Conservation (phyloP, 2,888 invertebrate species). For the Euplexia lucipara region DNA sequence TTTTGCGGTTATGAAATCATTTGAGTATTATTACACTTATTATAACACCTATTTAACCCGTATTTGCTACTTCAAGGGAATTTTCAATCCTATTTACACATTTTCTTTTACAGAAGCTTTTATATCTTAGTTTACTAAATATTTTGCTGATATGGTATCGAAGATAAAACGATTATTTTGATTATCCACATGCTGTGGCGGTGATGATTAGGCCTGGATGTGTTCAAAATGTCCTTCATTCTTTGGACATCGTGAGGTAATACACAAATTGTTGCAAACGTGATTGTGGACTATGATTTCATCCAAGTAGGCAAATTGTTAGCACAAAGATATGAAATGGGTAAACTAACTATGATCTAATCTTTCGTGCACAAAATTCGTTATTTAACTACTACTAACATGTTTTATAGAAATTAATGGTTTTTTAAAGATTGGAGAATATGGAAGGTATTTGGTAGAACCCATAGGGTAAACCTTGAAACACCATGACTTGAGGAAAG, state of each 20-base stretch:
- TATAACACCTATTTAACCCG: conserved; percentile 73
- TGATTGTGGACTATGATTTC: conserved; percentile 51
- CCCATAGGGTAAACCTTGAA: conserved; percentile 65
- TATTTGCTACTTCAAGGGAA: conserved; percentile 40
- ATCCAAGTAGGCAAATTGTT: conserved; percentile 63
- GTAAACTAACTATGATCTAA: conserved; percentile 59
- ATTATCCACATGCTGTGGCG: conserved; percentile 57
- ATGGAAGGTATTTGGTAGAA: conserved; percentile 68
- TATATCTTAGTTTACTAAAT: not conserved
- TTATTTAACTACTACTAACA: conserved; percentile 63
- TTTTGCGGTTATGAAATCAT: conserved; percentile 63
- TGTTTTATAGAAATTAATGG: conserved; percentile 63
- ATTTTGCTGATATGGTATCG: not conserved
- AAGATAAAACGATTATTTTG: conserved; percentile 33
- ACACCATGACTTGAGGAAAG: conserved; percentile 76
- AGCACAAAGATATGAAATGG: conserved; percentile 68
- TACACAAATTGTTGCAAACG: conserved; percentile 44
- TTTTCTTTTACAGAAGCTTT: not conserved
- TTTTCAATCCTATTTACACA: conserved; percentile 70
- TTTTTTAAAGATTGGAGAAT: conserved; percentile 59
- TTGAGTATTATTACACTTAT: conserved; percentile 80
- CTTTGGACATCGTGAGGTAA: conserved; percentile 43
- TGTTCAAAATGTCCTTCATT: conserved; percentile 42
- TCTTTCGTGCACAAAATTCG: conserved; percentile 70
- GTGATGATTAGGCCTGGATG: conserved; percentile 46